These are phyloP conservation scores for Rhincodon typus DNA, from an alignment of 2,797 vertebrate species.

Conservation along the genomic window DNA sequence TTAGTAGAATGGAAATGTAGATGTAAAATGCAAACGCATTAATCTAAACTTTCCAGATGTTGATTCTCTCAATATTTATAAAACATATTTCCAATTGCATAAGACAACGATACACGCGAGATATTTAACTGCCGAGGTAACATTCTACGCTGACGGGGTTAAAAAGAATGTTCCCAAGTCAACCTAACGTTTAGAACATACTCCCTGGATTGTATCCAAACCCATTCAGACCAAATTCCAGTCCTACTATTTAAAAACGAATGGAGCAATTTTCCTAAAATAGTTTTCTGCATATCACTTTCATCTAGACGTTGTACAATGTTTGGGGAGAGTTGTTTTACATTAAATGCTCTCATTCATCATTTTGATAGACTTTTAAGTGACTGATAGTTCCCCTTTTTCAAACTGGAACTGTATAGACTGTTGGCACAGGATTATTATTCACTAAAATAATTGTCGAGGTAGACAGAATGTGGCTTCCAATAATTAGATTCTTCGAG, in stretches of 20 bases:
- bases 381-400: not conserved
- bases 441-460: constrained; percentile 36
- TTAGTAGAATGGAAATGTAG: not conserved
- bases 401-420: not conserved
- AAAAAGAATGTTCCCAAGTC: not conserved
- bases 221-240: not conserved
- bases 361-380: not conserved
- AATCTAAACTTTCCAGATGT: not conserved
- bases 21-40: not conserved
- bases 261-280: not conserved
- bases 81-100: not conserved
- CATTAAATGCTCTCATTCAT: not conserved
- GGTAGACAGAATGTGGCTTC: not conserved
- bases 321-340: too few species aligned
- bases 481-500: not conserved
- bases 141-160: not conserved
- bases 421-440: not conserved
- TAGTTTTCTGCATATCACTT: not conserved
- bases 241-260: too few species aligned
- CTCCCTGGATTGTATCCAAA: not conserved
- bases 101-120: too few species aligned
- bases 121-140: not conserved
- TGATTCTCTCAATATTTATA: not conserved
- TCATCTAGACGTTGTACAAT: not conserved
- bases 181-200: not conserved